Evolutionary conservation across 2,888 invertebrate genomes (phyloP).

Genomic region (Acrobasis consociella): DNA sequence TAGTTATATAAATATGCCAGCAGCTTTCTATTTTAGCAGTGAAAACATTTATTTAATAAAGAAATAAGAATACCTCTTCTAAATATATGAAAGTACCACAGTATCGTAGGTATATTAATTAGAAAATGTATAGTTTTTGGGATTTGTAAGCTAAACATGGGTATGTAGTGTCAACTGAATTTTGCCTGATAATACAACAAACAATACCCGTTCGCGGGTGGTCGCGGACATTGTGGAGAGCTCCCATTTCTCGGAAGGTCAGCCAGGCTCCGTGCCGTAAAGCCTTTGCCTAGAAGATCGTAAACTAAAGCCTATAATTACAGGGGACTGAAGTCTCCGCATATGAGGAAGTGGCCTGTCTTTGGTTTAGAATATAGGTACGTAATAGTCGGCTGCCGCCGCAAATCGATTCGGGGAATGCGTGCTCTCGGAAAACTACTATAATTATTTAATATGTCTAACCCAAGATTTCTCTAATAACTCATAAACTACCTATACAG

Average conservation of each 20-base stretch:
- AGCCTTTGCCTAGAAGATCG: conserved; percentile 61
- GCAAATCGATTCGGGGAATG: conserved; percentile 33
- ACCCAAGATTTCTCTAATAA: background rate
- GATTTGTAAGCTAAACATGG: conserved; percentile 46
- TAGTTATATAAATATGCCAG: no score
- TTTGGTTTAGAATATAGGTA: conserved; percentile 32
- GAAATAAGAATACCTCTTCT: no score
- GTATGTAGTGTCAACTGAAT: conserved; percentile 49
- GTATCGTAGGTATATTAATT: no score
- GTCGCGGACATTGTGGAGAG: conserved; percentile 60
- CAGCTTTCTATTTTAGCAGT: no score
- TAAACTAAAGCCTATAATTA: conserved; percentile 66
- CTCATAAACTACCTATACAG: no score
- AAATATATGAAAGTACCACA: no score
- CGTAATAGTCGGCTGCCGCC: conserved; percentile 37
- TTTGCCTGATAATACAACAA: conserved; percentile 59
- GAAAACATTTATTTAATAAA: no score
- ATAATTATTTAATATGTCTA: background rate
- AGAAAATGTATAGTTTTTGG: no score
- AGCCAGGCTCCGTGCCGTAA: conserved; percentile 54
- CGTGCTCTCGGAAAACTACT: conserved; percentile 27
- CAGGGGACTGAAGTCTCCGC: conserved; percentile 44
- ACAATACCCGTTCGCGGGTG: conserved; percentile 69
- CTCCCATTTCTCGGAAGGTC: conserved; percentile 73
- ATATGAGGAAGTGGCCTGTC: conserved; percentile 50